A percentile compares a stretch with the other conserved stretches of the same genome.
These are phyloP conservation scores for Poecile atricapillus DNA, from an alignment of 2,113 vertebrate species.

Conservation along the genomic window DNA sequence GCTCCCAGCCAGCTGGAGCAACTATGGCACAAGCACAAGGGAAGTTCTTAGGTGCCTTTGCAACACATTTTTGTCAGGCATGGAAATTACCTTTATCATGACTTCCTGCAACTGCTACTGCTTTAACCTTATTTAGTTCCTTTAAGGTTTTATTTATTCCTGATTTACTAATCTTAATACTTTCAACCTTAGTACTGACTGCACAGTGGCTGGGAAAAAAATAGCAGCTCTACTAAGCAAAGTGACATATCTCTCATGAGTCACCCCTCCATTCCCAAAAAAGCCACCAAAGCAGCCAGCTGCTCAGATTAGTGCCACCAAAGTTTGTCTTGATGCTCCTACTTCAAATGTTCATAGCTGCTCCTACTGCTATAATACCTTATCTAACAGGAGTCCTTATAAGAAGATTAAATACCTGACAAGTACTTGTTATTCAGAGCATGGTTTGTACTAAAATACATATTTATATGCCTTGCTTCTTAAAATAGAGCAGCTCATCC, in stretches of 20 bases:
- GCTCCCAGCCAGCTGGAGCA: not conserved
- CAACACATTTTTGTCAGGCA: not conserved
- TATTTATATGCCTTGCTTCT: not conserved
- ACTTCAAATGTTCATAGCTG: not conserved
- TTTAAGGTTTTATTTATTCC: not conserved
- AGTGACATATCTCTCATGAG: not conserved
- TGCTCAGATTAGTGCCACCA: not conserved
- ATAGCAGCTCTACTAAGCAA: not conserved
- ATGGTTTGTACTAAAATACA: not conserved
- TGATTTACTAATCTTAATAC: not conserved
- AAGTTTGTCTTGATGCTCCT: not conserved
- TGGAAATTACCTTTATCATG: not conserved
- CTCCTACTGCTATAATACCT: not conserved
- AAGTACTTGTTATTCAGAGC: not conserved
- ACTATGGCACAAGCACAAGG: not conserved
- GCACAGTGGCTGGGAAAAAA: not conserved
- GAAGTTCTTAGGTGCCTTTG: not conserved
- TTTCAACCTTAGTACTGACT: not conserved
- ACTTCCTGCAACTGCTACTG: not conserved
- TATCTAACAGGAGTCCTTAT: not conserved
- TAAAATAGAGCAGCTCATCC: not conserved
- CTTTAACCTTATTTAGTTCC: not conserved
- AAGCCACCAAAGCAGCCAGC: not conserved
- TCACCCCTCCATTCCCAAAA: not conserved
- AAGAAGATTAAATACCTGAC: constrained; percentile 12